phyloP scores from a whole-genome alignment of 2,797 vertebrate species.

The Delichon dasypus region DNA sequence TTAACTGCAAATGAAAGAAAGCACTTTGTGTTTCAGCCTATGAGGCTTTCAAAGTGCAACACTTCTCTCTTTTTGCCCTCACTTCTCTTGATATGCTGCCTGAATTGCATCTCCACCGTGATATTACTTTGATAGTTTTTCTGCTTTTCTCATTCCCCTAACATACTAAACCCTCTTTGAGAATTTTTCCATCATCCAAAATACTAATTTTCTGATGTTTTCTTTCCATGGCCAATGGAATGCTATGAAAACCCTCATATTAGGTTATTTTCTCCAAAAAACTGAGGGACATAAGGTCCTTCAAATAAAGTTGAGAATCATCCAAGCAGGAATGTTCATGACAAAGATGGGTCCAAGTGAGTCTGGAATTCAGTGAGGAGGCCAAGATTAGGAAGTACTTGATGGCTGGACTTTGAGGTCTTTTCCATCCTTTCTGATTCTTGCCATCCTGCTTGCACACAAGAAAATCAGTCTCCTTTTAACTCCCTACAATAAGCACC shows the following conservation, averaged over 20 bases:
- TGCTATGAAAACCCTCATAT: not conserved
- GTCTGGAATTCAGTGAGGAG: not conserved
- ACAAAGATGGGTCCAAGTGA: not conserved
- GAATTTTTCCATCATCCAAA: not conserved
- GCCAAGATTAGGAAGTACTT: not conserved
- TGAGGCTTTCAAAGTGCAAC: not conserved
- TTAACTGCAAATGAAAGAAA: not conserved
- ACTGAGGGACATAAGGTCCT: not conserved
- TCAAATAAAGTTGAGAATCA: not conserved
- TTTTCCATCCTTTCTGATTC: not conserved
- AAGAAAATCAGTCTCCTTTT: not conserved
- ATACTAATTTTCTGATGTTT: not conserved
- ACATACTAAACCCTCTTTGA: not conserved
- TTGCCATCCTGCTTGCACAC: not conserved
- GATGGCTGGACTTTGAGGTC: not conserved
- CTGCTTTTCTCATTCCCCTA: not conserved
- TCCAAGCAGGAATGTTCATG: not conserved
- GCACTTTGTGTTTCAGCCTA: not conserved
- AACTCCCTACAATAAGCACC: not conserved
- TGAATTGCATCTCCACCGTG: not conserved
- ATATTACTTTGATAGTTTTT: not conserved
- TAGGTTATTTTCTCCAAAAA: not conserved
- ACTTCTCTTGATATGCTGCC: not conserved
- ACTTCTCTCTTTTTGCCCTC: not conserved
- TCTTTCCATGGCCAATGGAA: not conserved